A percentile compares a stretch with the other conserved stretches of the same genome.
phyloP scores from a whole-genome alignment of 92 coral and sea anemone species.

The Umimayanthus kanabou region DNA sequence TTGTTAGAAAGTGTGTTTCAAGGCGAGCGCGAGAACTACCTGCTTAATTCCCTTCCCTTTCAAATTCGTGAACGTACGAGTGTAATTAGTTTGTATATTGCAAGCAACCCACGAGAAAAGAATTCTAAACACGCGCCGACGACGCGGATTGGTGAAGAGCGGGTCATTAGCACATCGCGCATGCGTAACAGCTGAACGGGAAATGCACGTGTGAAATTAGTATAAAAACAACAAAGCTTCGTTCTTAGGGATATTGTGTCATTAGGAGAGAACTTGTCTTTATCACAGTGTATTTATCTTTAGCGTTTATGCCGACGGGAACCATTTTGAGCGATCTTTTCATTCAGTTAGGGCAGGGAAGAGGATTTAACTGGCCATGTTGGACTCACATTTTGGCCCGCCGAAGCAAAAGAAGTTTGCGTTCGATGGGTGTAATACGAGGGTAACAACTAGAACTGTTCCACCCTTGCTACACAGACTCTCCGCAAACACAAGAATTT shows the following conservation, averaged over 20 bases:
- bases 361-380: constrained; percentile 76
- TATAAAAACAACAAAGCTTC: constrained; percentile 99
- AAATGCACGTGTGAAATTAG: constrained; percentile 99
- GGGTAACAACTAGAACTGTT: constrained; percentile 63
- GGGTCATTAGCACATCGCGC: constrained; percentile 81
- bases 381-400: constrained; percentile 87
- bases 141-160: constrained; percentile 85
- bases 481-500: constrained; percentile 88
- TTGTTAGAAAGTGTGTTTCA: constrained; percentile 11
- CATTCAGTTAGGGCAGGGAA: constrained; percentile 60
- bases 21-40: constrained; percentile 21
- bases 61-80: constrained; percentile 79
- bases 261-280: constrained; percentile 88
- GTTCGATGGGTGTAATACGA: constrained; percentile 56
- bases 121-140: constrained; percentile 99
- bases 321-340: constrained; percentile 70
- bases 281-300: constrained; percentile 92
- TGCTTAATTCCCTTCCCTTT: constrained; percentile 53
- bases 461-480: constrained; percentile 84
- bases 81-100: constrained; percentile 92
- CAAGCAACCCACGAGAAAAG: constrained; percentile 94
- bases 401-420: constrained; percentile 85
- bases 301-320: constrained; percentile 87
- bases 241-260: constrained; percentile 99
- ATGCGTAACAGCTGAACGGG: constrained; percentile 93